Percentiles rank a stretch among this genome's conserved stretches.
Conservation (phyloP, 1,140 invertebrate genomes). For the Glomeris maerens region DNA sequence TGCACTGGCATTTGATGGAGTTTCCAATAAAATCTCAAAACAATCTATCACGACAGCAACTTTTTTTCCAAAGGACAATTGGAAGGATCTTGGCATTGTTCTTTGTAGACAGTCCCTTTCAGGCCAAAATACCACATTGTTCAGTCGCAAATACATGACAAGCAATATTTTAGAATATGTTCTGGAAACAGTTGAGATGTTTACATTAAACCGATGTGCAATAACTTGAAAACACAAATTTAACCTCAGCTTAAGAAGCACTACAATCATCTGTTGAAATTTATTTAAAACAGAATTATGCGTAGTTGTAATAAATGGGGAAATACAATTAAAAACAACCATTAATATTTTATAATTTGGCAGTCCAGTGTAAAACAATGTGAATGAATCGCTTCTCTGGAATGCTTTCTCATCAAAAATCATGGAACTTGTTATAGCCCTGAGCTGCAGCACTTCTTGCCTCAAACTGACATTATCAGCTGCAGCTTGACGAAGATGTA, state of each 20-base stretch:
- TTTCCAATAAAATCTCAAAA: slow-evolving; percentile 17
- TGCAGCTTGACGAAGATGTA: no score
- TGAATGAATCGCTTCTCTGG: not conserved
- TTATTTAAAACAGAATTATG: not conserved
- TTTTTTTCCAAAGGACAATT: not conserved
- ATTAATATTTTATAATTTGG: not conserved
- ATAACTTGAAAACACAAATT: slow-evolving; percentile 1
- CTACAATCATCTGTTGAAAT: not conserved
- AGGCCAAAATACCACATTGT: slow-evolving; percentile 15
- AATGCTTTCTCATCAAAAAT: not conserved
- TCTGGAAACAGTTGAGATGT: slow-evolving; percentile 7
- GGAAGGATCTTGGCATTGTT: slow-evolving; percentile 3
- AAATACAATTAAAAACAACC: not conserved
- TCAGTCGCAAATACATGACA: slow-evolving; percentile 14
- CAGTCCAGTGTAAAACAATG: not conserved
- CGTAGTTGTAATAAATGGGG: not conserved
- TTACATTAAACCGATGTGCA: slow-evolving; percentile 13
- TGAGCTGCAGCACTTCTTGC: no score
- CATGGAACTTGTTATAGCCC: not conserved
- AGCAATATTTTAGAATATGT: slow-evolving; percentile 9
- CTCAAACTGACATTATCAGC: no score
- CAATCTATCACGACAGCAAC: slow-evolving; percentile 17
- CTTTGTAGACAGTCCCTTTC: slow-evolving; percentile 3
- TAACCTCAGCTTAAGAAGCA: slow-evolving; percentile 1
- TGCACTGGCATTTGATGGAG: slow-evolving; percentile 8